These are phyloP conservation scores for Pangasius krempfi DNA, from an alignment of 2,797 vertebrate species.

Conservation along the genomic window DNA sequence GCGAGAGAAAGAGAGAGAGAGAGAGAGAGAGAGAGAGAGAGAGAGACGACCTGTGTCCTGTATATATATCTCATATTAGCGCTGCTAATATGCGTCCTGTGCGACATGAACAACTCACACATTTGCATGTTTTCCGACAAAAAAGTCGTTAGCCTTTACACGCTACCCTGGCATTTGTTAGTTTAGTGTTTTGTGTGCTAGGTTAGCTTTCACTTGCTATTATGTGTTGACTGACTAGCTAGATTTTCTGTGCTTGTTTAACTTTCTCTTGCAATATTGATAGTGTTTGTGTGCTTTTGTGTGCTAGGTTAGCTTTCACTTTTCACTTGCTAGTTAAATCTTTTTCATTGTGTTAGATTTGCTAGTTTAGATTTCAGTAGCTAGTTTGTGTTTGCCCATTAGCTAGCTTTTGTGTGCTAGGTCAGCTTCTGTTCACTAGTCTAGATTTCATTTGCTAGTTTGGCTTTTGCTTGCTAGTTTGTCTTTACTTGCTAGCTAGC, in stretches of 20 bases:
- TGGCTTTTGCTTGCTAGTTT: neutral
- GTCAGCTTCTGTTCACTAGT: neutral
- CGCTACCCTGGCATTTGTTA: neutral
- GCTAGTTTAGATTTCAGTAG: neutral
- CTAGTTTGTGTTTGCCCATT: neutral
- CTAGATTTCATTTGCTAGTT: neutral
- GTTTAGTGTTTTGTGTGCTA: neutral
- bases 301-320: neutral
- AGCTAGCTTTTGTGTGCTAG: neutral
- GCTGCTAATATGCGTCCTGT: neutral
- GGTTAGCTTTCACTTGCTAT: neutral
- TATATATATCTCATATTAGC: neutral
- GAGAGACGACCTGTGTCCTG: neutral
- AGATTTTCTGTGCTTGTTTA: neutral
- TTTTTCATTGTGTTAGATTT: neutral
- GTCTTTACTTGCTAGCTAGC: neutral
- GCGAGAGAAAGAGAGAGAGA: neutral
- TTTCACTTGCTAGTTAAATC: neutral
- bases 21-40: neutral
- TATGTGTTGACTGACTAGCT: neutral
- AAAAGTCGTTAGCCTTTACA: neutral
- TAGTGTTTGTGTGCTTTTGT: too few relatives aligned
- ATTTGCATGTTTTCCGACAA: neutral
- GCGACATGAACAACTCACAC: neutral
- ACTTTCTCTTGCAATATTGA: too few relatives aligned